Evolutionary conservation across 2,888 invertebrate genomes (phyloP).

Genomic region (Salticus scenicus): DNA sequence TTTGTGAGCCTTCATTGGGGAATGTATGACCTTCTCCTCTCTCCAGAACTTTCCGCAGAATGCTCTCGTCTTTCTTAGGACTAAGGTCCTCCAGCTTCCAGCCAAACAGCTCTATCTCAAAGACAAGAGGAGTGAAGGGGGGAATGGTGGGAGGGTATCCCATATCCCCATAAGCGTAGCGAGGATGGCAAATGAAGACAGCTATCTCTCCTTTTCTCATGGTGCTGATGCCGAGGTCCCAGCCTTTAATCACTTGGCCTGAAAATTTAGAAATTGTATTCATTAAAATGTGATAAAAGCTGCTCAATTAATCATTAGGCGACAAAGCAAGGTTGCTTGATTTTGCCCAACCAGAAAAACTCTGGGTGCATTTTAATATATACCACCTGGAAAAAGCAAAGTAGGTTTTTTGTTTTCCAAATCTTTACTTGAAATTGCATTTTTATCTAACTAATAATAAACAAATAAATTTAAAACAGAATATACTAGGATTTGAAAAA

Average conservation of each 20-base stretch:
- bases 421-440: too few relatives aligned
- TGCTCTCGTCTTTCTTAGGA: conserved; percentile 87
- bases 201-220: conserved; percentile 95
- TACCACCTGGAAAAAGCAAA: too few relatives aligned
- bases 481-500: too few relatives aligned
- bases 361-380: too few relatives aligned
- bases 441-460: too few relatives aligned
- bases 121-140: conserved; percentile 86
- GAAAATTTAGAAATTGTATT: conserved; percentile 70
- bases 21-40: conserved; percentile 83
- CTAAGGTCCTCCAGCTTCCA: conserved; percentile 94
- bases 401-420: too few relatives aligned
- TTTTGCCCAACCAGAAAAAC: too few relatives aligned
- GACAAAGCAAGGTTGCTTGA: too few relatives aligned
- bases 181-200: conserved; percentile 87
- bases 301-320: neutral
- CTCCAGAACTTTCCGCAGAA: conserved; percentile 83
- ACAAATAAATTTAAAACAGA: too few relatives aligned
- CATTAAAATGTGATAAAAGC: neutral
- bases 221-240: conserved; percentile 93
- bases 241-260: conserved; percentile 92
- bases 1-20: conserved; percentile 88
- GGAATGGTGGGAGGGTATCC: conserved; percentile 93
- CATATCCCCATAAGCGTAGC: conserved; percentile 90
- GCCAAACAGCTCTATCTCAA: conserved; percentile 87